Base-by-base conservation (phyloP, 2,888 invertebrate genomes). In the Cepaea hortensis region DNA sequence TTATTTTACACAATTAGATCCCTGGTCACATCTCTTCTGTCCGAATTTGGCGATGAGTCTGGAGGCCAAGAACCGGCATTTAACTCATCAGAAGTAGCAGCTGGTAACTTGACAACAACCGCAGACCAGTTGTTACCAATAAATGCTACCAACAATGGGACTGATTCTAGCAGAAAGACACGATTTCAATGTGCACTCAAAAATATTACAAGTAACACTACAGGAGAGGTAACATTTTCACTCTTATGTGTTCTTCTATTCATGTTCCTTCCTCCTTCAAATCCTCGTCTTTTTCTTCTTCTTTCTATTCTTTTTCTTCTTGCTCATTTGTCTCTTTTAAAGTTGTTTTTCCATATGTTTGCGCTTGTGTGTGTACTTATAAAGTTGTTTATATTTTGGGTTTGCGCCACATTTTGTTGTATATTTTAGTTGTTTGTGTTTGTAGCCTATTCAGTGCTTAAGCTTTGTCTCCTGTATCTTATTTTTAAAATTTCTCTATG, bases 171-270 rank as follows among this genome's bases (percentile, higher is more conserved):
- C 3, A 92, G 91, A 87, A 92, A 91, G 85, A 90, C 90, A 55
- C 92, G 92, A 81, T 93, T 93, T 90, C 90, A 92, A 77, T 93
- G 93, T 88, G 88, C 87, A 35, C 91, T 92, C 20, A 91, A 90
- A 89, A 93, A 93, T 88, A 81, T 91, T 35, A 92, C 92, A 3
- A 91, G 90, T 35, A 92, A 92, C 88, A 83, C 86, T 4, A 91
- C 90, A 81, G 90, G 90, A n/a, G 87, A 85, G 68, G 87, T 87
- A 87, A 80, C 11, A 23, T 85, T 13, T 79, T 18, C 55, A 55
- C 11, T 55, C 11, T 11, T 55, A 55, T 55, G 55, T 55, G 35
- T 35, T 35, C 35, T 35, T 35, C 35, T 35, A 35, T 70, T 70
- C 18, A 7, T 15, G 5, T 11, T 6, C 6, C 70, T n/a, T 55